A percentile compares a stretch with the other conserved stretches of the same genome.
Evolutionary conservation across 2,888 invertebrate species (phyloP).

Genomic region (Habroteleia sp.): DNA sequence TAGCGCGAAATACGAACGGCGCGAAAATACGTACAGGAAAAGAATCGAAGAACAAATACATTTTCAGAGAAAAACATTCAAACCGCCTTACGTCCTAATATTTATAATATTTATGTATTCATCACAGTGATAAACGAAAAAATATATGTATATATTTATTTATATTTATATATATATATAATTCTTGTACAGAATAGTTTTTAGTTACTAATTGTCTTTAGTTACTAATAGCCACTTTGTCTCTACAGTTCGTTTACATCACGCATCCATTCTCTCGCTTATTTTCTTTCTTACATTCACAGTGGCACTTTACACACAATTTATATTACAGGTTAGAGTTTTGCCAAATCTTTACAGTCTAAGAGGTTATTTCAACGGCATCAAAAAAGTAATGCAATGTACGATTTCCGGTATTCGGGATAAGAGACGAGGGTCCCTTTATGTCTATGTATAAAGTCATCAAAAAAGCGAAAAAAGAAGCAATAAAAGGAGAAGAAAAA

Average conservation of each 20-base stretch:
- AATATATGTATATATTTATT: slow-evolving; percentile 72
- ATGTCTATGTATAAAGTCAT: no score
- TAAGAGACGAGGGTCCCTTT: no score
- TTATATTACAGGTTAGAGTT: slow-evolving; percentile 57
- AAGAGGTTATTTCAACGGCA: slow-evolving; percentile 65
- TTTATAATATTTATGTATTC: slow-evolving; percentile 77
- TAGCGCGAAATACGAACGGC: slow-evolving; percentile 11
- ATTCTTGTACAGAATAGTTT: slow-evolving; percentile 70
- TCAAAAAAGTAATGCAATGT: slow-evolving; percentile 64
- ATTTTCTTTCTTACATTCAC: slow-evolving; percentile 45
- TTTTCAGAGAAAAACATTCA: slow-evolving; percentile 73
- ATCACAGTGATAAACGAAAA: slow-evolving; percentile 79
- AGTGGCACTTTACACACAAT: slow-evolving; percentile 69
- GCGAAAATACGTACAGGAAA: neutral
- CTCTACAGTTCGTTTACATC: slow-evolving; percentile 37
- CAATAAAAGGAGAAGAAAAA: no score
- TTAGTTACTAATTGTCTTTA: slow-evolving; percentile 68
- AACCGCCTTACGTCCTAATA: slow-evolving; percentile 76
- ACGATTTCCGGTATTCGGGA: slow-evolving; percentile 68
- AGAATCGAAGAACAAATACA: slow-evolving; percentile 51
- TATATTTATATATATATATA: slow-evolving; percentile 69
- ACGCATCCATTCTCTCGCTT: slow-evolving; percentile 33
- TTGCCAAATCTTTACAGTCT: slow-evolving; percentile 53
- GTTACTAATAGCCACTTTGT: slow-evolving; percentile 70
- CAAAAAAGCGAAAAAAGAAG: no score